phyloP scores from a whole-genome alignment of 2,113 vertebrate genomes.

The Pygoscelis antarcticus region DNA sequence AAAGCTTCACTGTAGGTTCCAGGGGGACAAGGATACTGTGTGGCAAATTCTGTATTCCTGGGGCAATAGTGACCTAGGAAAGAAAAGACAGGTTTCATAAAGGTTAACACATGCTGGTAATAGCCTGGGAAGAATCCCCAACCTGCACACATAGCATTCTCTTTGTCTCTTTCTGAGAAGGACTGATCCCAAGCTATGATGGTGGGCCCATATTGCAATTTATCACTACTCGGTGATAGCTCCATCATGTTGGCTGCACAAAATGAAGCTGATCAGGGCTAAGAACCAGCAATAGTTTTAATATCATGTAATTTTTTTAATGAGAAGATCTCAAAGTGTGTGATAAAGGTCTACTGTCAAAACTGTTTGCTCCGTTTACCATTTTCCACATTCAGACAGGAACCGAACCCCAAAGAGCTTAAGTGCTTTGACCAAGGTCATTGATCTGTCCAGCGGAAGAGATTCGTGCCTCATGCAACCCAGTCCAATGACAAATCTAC shows the following conservation, averaged over 20 bases:
- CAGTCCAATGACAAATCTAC: not conserved
- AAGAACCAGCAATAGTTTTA: not conserved
- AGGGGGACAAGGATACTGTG: constrained; percentile 67
- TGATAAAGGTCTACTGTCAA: not conserved
- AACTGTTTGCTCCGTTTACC: not conserved
- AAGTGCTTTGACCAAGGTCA: not conserved
- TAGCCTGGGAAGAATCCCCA: not conserved
- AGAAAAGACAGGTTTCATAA: not conserved
- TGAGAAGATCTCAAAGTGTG: not conserved
- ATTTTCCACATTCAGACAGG: not conserved
- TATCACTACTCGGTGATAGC: not conserved
- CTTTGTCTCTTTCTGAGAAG: not conserved
- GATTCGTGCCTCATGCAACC: not conserved
- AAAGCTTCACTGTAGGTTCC: constrained; percentile 61
- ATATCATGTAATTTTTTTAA: not conserved
- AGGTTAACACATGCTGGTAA: not conserved
- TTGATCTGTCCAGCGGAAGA: not conserved
- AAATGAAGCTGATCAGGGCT: not conserved
- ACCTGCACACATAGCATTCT: not conserved
- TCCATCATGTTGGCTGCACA: fast-evolving
- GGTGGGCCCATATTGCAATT: not conserved
- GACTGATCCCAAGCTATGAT: fast-evolving
- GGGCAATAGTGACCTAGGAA: constrained; percentile 85
- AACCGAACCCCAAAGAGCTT: not conserved
- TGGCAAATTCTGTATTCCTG: constrained; percentile 66